Evolutionary conservation across 2,113 vertebrate genomes (phyloP), one percentile per base, ranked within the genome.

Genomic region (Thinocorus orbignyianus): DNA sequence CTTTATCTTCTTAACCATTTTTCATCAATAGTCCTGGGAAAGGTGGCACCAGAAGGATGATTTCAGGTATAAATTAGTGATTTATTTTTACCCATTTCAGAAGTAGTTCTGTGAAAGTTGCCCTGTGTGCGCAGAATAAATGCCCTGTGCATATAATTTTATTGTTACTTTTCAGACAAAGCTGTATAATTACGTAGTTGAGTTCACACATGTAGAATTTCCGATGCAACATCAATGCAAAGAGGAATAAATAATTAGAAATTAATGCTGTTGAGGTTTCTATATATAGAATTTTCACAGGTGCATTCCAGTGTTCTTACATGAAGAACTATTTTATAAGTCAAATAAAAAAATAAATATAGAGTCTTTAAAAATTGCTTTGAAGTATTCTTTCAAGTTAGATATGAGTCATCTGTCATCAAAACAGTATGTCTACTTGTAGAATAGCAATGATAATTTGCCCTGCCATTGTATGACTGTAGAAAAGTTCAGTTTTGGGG

Each of bases 401-500:
- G 79, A 52, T 37, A 37, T 41, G 25, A 86, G 13, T 46, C 0
- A 41, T 46, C 25, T 65, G 2, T 55, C 26, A 46, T 44, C 4
- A 66, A 61, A 61, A 70, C 17, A 10, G 4, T 26, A 16, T 48
- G 23, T 18, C 9, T 42, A 37, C 23, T 46, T 35, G 6, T 42
- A 61, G 22, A 62, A 80, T 11, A 61, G 7, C 9, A 46, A 23
- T 2, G 2, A 55, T 23, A 42, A 64, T 85, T 81, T 78, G 3
- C 23, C 6, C 2, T 72, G 19, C 3, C 13, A 31, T 35, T 58
- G 7, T 73, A 22, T 5, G 12, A n/a, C 14, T 44, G 23, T 37
- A 60, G 17, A 78, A 66, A 82, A 33, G 2, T n/a, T 69, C 1
- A 1, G 2, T n/a, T 81, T 57, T 6, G 4, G 6, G 1, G 6